phyloP scores from a whole-genome alignment of 2,888 invertebrate species.

The Choreutis nemorana region DNA sequence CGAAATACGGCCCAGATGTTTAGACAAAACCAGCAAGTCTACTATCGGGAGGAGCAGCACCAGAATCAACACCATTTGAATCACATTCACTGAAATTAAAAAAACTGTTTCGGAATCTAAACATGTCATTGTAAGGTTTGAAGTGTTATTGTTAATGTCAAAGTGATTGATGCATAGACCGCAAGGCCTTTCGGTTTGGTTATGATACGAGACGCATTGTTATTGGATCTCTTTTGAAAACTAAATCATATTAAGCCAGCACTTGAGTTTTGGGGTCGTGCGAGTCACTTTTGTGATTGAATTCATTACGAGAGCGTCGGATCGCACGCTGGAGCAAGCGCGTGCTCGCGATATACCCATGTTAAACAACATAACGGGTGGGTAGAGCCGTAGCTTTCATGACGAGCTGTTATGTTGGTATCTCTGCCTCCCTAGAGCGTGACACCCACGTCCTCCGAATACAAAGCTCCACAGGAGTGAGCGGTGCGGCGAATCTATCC shows the following conservation, averaged over 20 bases:
- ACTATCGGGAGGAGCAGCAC: constrained; percentile 25
- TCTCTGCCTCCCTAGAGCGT: constrained; percentile 16
- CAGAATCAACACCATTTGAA: constrained; percentile 34
- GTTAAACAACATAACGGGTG: constrained; percentile 33
- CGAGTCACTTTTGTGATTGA: constrained; percentile 32
- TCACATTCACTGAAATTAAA: constrained; percentile 20
- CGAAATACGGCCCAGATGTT: constrained; percentile 17
- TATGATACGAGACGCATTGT: too few species aligned
- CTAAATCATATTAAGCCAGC: too few species aligned
- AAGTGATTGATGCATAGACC: too few species aligned
- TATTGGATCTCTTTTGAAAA: too few species aligned
- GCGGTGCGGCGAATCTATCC: constrained; percentile 24
- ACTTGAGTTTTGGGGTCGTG: too few species aligned
- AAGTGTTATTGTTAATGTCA: too few species aligned
- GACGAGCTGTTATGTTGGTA: constrained; percentile 24
- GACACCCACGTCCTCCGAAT: constrained; percentile 19
- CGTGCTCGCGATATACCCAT: constrained; percentile 20
- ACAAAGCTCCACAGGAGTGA: constrained; percentile 24
- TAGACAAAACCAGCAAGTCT: constrained; percentile 25
- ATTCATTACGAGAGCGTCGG: constrained; percentile 47
- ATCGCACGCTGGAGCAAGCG: too few species aligned
- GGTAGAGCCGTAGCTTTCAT: constrained; percentile 23
- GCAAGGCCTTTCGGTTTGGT: too few species aligned
- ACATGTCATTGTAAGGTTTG: constrained; percentile 16
- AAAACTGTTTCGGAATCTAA: constrained; percentile 18